Percentiles rank a stretch among this genome's conserved stretches.
Evolutionary conservation across 2,888 invertebrate species (phyloP).

Genomic region (Encarsia formosa): DNA sequence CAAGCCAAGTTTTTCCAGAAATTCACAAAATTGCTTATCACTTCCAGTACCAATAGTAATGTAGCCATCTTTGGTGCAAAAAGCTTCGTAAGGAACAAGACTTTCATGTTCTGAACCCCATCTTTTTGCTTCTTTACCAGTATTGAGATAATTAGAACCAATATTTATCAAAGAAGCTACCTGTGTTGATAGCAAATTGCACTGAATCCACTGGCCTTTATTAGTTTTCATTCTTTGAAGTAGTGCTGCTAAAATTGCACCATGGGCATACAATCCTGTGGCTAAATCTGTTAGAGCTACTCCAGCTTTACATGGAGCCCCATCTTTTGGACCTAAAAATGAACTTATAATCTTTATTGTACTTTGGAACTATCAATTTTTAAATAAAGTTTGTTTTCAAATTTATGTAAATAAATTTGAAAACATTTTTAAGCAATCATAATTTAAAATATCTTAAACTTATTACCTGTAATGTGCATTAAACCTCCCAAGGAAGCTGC

Average conservation of each 20-base stretch:
- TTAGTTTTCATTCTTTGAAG: constrained; percentile 73
- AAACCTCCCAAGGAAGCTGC: constrained; percentile 91
- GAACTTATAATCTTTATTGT: too few species aligned
- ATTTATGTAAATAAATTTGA: neutral
- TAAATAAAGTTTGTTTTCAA: neutral
- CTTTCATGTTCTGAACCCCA: constrained; percentile 94
- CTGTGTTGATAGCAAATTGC: constrained; percentile 90
- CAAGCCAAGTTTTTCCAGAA: constrained; percentile 64
- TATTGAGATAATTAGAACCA: constrained; percentile 86
- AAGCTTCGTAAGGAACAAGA: constrained; percentile 92
- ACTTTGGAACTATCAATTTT: too few species aligned
- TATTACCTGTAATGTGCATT: constrained; percentile 70
- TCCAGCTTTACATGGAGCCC: constrained; percentile 86
- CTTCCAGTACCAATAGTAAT: constrained; percentile 86
- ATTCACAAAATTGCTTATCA: constrained; percentile 71
- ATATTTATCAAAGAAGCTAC: constrained; percentile 84
- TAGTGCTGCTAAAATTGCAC: constrained; percentile 89
- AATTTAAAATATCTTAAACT: neutral
- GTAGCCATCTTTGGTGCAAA: constrained; percentile 76
- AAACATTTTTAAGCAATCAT: neutral
- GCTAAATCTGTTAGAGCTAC: constrained; percentile 90
- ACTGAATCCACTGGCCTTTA: constrained; percentile 87
- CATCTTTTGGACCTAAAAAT: constrained; percentile 66
- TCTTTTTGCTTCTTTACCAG: constrained; percentile 68
- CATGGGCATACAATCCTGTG: constrained; percentile 91